Base-by-base conservation (phyloP, 2,113 vertebrate species). In the Pleuronectes platessa region DNA sequence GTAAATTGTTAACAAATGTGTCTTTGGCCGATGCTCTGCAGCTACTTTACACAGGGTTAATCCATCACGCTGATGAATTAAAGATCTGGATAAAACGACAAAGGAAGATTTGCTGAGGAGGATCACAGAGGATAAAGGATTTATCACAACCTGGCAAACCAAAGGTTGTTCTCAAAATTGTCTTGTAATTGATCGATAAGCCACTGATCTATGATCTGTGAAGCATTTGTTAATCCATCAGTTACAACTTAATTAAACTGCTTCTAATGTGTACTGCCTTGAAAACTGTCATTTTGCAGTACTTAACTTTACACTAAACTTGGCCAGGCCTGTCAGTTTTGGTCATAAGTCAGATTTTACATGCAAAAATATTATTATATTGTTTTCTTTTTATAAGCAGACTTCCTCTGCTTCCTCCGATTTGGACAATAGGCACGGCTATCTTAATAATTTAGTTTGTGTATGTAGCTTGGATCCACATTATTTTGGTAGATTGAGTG, bases 61-160 rank as follows among this genome's bases (percentile, higher is more conserved):
- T 27, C 13, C 54, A 3, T 58, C 17, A 56, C 21, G 35, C 27
- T 64, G 61, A 75, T 75, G 26, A 71, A 78, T 78, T 61, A 58
- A 59, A 54, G 31, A 37, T 55, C 8, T 74, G 37, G n/a, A 67
- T 51, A 35, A 58, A 61, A 66, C 37, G 42, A 68, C 45, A 49
- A 54, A 27, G 54, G 21, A 12, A 17, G 17, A 51, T 51, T 18
- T 51, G 12, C 40, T 42, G 40, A 42, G 40, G 11, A 42, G 40
- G 40, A 56, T 23, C 40, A 12, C 23, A 47, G 13, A 31, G 5
- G 12, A 10, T 17, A 35, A 64, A 24, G 21, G 7, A 14, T 49
- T 58, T 26, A 31, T 26, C 23, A 62, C 24, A 54, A 26, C 60
- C 8, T 42, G 17, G 10, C 15, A 59, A 31, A 31, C 31, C 31